These are phyloP conservation scores for Gambusia yucatana DNA, from an alignment of 2,797 vertebrate species.

Conservation along the genomic window DNA sequence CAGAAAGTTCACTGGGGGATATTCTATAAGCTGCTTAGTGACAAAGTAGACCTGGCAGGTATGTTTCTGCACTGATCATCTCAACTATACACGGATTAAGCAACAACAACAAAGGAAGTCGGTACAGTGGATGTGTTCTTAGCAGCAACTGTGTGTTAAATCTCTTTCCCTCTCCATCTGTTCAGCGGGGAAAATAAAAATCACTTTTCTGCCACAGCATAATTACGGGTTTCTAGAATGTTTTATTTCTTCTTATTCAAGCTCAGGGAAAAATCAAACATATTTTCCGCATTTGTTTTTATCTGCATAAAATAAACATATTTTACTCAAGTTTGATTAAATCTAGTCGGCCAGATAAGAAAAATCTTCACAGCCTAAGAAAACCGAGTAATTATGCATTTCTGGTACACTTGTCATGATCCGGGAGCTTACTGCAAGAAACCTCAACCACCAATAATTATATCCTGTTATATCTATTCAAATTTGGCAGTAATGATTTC, in stretches of 20 bases:
- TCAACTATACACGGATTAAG: constrained; percentile 55
- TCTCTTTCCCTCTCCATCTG: constrained; percentile 64
- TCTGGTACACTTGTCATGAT: constrained; percentile 19
- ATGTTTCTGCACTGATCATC: constrained; percentile 35
- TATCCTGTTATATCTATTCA: constrained; percentile 6
- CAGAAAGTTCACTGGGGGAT: constrained; percentile 34
- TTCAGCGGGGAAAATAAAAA: constrained; percentile 66
- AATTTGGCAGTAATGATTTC: constrained; percentile 28
- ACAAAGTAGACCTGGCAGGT: constrained; percentile 43
- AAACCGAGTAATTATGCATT: constrained; percentile 27
- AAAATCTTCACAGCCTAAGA: constrained; percentile 22
- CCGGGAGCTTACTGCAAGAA: constrained; percentile 44
- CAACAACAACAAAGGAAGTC: constrained; percentile 44
- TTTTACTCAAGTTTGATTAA: constrained; percentile 49
- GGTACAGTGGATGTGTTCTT: constrained; percentile 37
- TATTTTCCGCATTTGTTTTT: constrained; percentile 60
- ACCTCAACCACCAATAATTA: constrained; percentile 3
- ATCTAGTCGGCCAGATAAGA: constrained; percentile 32
- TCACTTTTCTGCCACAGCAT: constrained; percentile 58
- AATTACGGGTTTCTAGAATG: constrained; percentile 74
- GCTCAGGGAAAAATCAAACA: constrained; percentile 48
- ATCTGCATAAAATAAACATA: constrained; percentile 51
- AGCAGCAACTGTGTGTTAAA: constrained; percentile 58
- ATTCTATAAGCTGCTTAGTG: constrained; percentile 49
- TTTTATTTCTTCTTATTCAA: constrained; percentile 72